Conservation (phyloP, 2,113 vertebrate species). For the Ameiurus melas region DNA sequence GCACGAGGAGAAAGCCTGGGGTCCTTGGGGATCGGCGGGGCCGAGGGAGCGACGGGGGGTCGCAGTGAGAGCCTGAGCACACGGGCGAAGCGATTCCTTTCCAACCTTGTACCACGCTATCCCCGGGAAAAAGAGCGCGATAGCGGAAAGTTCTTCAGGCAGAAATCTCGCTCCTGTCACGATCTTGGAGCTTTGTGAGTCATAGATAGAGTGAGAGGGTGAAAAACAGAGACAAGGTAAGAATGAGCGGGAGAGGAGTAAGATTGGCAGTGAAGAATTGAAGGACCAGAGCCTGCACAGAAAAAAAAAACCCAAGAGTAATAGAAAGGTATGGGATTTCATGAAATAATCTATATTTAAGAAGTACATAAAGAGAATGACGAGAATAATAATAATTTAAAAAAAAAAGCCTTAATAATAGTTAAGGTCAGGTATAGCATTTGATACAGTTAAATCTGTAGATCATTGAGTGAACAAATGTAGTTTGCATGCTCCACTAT, state of each 20-base stretch:
- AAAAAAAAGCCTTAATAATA: background rate
- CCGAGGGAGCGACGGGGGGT: slow-evolving; percentile 62
- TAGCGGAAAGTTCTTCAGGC: slow-evolving; percentile 79
- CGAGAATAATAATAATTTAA: background rate
- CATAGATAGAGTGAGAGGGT: background rate
- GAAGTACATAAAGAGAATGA: background rate
- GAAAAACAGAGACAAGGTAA: slow-evolving; percentile 23
- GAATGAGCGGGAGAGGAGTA: background rate
- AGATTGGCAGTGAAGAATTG: slow-evolving; percentile 33
- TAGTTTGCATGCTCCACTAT: slow-evolving; percentile 29
- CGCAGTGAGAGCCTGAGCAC: slow-evolving; percentile 83
- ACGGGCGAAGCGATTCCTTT: slow-evolving; percentile 84
- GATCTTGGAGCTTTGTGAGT: slow-evolving; percentile 80
- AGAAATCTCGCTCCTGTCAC: slow-evolving; percentile 86
- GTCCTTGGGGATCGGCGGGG: slow-evolving; percentile 59
- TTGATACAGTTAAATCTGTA: background rate
- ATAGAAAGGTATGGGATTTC: slow-evolving; percentile 27
- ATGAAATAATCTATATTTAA: background rate
- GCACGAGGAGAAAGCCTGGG: slow-evolving; percentile 73
- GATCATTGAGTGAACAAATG: background rate
- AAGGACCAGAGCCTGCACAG: slow-evolving; percentile 20
- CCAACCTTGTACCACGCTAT: slow-evolving; percentile 80
- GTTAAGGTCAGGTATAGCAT: background rate
- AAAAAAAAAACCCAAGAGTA: background rate
- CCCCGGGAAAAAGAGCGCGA: slow-evolving; percentile 66